phyloP scores from a whole-genome alignment of 2,113 vertebrate species.

The Geococcyx californianus region DNA sequence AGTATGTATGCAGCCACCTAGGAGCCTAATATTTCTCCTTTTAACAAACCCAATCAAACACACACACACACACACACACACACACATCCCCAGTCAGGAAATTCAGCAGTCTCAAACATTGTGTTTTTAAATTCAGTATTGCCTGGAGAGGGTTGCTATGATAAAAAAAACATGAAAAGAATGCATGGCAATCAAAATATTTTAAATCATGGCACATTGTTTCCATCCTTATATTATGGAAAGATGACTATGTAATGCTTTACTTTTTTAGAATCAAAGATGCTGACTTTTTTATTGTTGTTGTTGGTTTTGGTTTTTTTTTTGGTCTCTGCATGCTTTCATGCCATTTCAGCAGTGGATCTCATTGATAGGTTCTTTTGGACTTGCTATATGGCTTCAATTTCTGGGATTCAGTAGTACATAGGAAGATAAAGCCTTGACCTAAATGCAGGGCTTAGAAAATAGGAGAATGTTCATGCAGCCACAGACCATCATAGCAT shows the following conservation, averaged over 20 bases:
- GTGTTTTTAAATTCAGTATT: neutral
- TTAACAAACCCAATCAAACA: neutral
- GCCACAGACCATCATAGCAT: neutral
- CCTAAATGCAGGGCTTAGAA: neutral
- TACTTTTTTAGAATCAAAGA: neutral
- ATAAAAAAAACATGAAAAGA: neutral
- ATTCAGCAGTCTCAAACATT: neutral
- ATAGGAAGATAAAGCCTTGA: neutral
- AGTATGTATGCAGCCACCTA: neutral
- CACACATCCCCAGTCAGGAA: neutral
- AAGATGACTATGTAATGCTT: neutral
- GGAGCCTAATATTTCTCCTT: neutral
- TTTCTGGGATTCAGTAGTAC: neutral
- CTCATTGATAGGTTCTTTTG: neutral
- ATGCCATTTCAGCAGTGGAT: neutral
- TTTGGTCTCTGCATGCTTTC: neutral
- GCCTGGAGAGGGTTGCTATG: neutral
- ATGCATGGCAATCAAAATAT: neutral
- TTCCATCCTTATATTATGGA: neutral
- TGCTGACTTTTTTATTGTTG: neutral
- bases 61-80: too few relatives aligned
- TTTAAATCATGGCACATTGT: neutral
- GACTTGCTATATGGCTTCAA: neutral
- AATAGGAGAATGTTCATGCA: neutral
- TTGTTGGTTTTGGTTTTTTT: too few relatives aligned